Evolutionary conservation across 2,797 vertebrate genomes (phyloP), one percentile per base, ranked within the genome.

Genomic region (Anisognathus igniventris): DNA sequence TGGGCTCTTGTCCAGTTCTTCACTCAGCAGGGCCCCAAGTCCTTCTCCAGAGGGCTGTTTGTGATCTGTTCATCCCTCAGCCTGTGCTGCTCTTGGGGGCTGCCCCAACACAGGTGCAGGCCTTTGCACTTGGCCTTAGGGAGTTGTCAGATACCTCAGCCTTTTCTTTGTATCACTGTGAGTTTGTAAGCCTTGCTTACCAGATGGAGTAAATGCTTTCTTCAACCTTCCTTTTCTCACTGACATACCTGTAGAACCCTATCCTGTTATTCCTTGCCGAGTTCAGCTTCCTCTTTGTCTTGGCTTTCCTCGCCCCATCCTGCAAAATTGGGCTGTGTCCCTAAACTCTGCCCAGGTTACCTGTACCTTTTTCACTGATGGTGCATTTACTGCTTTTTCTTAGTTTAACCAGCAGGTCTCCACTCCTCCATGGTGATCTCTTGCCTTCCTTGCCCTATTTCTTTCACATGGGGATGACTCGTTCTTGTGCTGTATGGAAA

Each of bases 381-480:
- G 2, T 21, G 12, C 24, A 39, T 66, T 39, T 30, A 21, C 28
- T 66, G 40, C 4, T 18, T 37, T 37, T 6, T 33, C 57, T 28
- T 28, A 3, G 17, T 87, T 72, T 58, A 33, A 27, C 6, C 20
- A 53, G 8, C 35, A 27, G 21, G 6, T 40, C 21, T 73, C 14
- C 25, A 13, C 8, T 80, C 39, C 15, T 40, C 25, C 1, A 0
- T 40, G 12, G 20, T 27, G 25, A 7, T 25, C 21, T 66, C 25
- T 30, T 58, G 21, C 60, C 33, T 53, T 53, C 40, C 12, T 66
- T 66, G 39, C 18, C 22, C 10, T 12, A 2, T 39, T 31, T 45
- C 21, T 66, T 73, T 60, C 25, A 39, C 25, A 7, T 18, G 7
- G 3, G 60, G 3, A 9, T 53, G 25, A 1, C 7, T 45, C 12